Base-by-base conservation (phyloP, 1,140 invertebrate genomes). In the Drosophila pandora region DNA sequence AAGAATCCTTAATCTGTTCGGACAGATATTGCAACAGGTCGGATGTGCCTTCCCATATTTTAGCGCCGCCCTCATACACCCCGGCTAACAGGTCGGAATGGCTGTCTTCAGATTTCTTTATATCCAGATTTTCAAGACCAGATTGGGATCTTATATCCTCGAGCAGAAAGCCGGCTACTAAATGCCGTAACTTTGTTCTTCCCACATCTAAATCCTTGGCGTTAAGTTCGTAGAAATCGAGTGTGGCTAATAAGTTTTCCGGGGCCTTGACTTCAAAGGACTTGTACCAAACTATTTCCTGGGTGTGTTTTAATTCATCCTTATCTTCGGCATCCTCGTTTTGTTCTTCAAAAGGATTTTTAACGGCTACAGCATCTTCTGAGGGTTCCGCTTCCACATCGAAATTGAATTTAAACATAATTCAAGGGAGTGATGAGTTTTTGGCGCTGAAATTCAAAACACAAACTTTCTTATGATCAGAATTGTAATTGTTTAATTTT, bases 11-110 rank as follows among this genome's bases (percentile, higher is more conserved):
- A 21, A 52, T 63, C 47, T 93, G 90, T 56, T 93, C 81, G 7
- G 92, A 68, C 23, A 96, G 79, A 90, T 95, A 96, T 56, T 94
- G 90, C 28, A 95, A 82, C 48, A 98, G 90, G 90, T 97, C 96
- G 90, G 94, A 93, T 13, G 96, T 97, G 77, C 96, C 97, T 92
- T 98, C 97, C 97, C 97, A 98, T 61, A 97, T 94, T 93, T 97
- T 97, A 22, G 97, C 92, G 12, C 97, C 97, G 76, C 97, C 95
- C 94, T 96, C 95, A 92, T 96, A 96, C 82, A 94, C 93, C 5
- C 94, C 94, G 58, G 94, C 92, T 53, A 96, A 84, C 22, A 96
- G 91, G 92, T 96, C 95, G n/a, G 95, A 96, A 76, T 96, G 94
- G 70, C 93, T 92, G 56, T 94, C 92, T 76, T 96, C 95, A 6